phyloP scores from a whole-genome alignment of 2,797 vertebrate genomes.

The Anisognathus igniventris region DNA sequence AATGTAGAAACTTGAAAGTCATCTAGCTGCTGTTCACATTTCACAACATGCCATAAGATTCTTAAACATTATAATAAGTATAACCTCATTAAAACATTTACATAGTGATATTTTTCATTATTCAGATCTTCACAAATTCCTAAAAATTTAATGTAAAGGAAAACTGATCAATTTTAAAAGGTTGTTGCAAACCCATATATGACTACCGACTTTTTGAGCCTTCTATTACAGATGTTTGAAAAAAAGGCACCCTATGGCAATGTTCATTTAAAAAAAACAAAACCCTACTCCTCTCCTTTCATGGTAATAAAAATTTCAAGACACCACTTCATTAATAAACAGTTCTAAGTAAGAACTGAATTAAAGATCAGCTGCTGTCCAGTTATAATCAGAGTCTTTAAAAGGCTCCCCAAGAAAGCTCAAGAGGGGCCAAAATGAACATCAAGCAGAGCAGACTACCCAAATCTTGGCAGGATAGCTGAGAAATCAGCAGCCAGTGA shows the following conservation, averaged over 20 bases:
- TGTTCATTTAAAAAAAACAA: not conserved
- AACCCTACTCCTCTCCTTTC: not conserved
- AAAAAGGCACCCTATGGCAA: not conserved
- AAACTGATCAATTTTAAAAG: not conserved
- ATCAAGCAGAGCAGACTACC: not conserved
- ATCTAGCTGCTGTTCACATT: not conserved
- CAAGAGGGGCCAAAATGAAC: not conserved
- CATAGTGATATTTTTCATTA: not conserved
- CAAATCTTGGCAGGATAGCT: not conserved
- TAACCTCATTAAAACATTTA: not conserved
- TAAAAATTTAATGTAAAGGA: not conserved
- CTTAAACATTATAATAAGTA: not conserved
- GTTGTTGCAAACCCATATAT: not conserved
- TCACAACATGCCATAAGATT: not conserved
- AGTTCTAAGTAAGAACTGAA: not conserved
- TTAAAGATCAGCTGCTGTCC: not conserved
- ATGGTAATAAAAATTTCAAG: not conserved
- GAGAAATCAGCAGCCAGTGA: not conserved
- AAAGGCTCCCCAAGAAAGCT: not conserved
- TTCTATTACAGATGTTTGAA: not conserved
- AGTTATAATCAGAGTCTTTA: not conserved
- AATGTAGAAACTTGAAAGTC: not conserved
- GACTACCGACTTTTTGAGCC: not conserved
- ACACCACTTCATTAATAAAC: not conserved
- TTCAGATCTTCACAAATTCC: not conserved